Evolutionary conservation across 2,888 invertebrate genomes (phyloP).

Genomic region (Pterobdella sp.): DNA sequence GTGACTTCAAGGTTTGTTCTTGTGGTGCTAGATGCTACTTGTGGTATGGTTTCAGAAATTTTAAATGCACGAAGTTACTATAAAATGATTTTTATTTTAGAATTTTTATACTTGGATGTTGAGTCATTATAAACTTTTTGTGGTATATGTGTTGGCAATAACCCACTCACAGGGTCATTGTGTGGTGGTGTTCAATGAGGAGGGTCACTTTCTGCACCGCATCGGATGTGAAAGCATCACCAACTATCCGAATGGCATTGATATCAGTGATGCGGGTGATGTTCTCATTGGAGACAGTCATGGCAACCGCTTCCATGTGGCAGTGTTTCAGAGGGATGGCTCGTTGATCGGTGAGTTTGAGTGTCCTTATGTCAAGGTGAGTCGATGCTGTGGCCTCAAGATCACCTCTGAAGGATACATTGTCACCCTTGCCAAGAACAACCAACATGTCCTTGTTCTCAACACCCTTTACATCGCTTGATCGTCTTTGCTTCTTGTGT

Average conservation of each 20-base stretch:
- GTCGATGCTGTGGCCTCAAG: slow-evolving; percentile 92
- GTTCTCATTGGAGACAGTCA: slow-evolving; percentile 93
- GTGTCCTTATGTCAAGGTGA: slow-evolving; percentile 94
- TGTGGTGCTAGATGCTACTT: background rate
- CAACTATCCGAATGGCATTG: slow-evolving; percentile 94
- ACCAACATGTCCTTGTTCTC: slow-evolving; percentile 92
- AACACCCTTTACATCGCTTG: slow-evolving; percentile 50
- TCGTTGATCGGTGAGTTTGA: slow-evolving; percentile 67
- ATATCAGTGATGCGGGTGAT: slow-evolving; percentile 92
- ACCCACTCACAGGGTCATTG: slow-evolving; percentile 67
- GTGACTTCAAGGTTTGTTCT: slow-evolving; percentile 71
- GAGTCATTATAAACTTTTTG: too few species aligned
- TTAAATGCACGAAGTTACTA: too few species aligned
- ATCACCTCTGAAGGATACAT: slow-evolving; percentile 93
- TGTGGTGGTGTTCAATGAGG: slow-evolving; percentile 80
- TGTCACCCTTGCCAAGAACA: slow-evolving; percentile 83
- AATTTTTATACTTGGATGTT: too few species aligned
- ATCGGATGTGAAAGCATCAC: slow-evolving; percentile 92
- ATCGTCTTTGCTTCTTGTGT: background rate
- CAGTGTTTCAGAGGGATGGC: slow-evolving; percentile 84
- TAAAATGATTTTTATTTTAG: too few species aligned
- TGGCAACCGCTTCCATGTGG: slow-evolving; percentile 93
- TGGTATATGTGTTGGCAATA: background rate
- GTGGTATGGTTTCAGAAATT: background rate
- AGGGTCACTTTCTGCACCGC: slow-evolving; percentile 77